Evolutionary conservation across 2,888 invertebrate species (phyloP).

Genomic region (Polietes domitor): DNA sequence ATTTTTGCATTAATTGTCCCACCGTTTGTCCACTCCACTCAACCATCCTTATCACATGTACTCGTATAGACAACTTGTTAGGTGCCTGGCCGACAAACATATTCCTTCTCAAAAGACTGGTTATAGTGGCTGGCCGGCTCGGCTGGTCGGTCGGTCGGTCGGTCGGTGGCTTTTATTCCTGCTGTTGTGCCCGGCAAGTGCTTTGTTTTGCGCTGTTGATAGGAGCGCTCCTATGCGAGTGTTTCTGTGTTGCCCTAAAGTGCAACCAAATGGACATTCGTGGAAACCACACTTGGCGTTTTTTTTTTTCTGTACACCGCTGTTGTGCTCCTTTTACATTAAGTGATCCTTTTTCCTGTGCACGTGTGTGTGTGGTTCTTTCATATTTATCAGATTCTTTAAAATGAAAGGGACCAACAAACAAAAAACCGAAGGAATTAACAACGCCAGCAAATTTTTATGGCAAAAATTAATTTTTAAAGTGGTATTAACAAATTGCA

Average conservation of each 20-base stretch:
- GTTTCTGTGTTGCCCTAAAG: slow-evolving; percentile 59
- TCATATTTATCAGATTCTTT: slow-evolving; percentile 62
- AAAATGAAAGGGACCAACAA: slow-evolving; percentile 35
- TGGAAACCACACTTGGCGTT: slow-evolving; percentile 58
- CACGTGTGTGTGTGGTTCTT: neutral
- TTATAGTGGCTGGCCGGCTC: neutral
- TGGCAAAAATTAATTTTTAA: slow-evolving; percentile 68
- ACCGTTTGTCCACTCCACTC: neutral
- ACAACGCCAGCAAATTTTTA: slow-evolving; percentile 56
- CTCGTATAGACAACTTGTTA: slow-evolving; percentile 33
- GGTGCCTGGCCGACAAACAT: slow-evolving; percentile 54
- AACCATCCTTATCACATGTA: slow-evolving; percentile 10
- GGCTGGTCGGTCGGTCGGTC: slow-evolving; percentile 28
- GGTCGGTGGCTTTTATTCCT: slow-evolving; percentile 54
- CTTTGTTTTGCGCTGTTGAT: slow-evolving; percentile 51
- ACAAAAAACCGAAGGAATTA: neutral
- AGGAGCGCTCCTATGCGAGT: slow-evolving; percentile 28
- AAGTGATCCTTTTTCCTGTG: slow-evolving; percentile 43
- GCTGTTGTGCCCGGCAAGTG: slow-evolving; percentile 48
- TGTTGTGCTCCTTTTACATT: slow-evolving; percentile 20
- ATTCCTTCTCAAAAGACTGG: slow-evolving; percentile 18
- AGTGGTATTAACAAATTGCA: slow-evolving; percentile 70
- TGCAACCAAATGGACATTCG: slow-evolving; percentile 59
- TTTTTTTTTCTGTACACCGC: slow-evolving; percentile 6
- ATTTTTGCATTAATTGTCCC: no score